phyloP scores from a whole-genome alignment of 1,140 invertebrate species.

The Holcopasites calliopsidis region DNA sequence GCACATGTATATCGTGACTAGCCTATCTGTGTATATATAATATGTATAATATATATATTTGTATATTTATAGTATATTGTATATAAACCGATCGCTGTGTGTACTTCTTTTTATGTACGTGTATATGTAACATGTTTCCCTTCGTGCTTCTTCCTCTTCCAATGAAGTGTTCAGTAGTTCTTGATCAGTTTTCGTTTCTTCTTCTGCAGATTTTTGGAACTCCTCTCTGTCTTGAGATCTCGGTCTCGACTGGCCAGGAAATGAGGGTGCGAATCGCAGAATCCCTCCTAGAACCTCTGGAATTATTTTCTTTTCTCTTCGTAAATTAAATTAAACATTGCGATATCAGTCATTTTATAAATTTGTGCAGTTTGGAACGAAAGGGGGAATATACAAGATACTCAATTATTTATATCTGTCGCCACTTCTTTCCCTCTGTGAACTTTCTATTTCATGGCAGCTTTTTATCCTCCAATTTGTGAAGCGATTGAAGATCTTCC shows the following conservation, averaged over 20 bases:
- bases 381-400: not conserved
- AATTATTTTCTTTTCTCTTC: too few relatives aligned
- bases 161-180: too few relatives aligned
- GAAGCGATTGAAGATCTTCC: not conserved
- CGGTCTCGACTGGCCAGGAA: constrained; percentile 5
- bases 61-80: constrained; percentile 70
- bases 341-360: not conserved
- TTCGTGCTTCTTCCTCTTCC: not conserved
- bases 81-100: constrained; percentile 69
- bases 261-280: constrained; percentile 6
- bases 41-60: too few relatives aligned
- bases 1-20: constrained; percentile 75
- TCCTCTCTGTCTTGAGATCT: not conserved
- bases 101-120: not conserved
- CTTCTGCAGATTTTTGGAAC: not conserved
- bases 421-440: not conserved
- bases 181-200: constrained; percentile 1
- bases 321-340: not conserved
- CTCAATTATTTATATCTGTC: too few relatives aligned
- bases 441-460: not conserved
- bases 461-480: not conserved
- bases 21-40: constrained; percentile 71
- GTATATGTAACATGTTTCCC: not conserved
- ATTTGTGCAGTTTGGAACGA: constrained; percentile 9
- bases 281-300: too few relatives aligned